Percentiles rank a stretch among this genome's conserved stretches.
These are phyloP conservation scores for Orbicella faveolata DNA, from an alignment of 64 coral and sea anemone species.

Conservation along the genomic window DNA sequence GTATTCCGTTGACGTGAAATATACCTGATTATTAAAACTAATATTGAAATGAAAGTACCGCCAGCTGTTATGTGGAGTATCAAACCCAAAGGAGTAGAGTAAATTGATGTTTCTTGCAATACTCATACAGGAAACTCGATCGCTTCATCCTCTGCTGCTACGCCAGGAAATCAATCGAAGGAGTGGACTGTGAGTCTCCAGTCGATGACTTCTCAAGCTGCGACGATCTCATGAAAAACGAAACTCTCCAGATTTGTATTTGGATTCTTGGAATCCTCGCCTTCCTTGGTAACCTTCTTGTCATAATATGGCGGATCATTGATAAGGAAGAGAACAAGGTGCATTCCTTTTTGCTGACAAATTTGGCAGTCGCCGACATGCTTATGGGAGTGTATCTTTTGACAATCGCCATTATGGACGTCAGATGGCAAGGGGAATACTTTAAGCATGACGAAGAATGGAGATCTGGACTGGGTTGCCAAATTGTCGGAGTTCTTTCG, in stretches of 20 bases:
- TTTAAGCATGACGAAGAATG: constrained; percentile 24
- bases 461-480: constrained; percentile 1
- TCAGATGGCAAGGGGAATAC: constrained; percentile 20
- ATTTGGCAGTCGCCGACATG: constrained; percentile 19
- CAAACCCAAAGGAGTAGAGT: too few species aligned
- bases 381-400: constrained; percentile 24
- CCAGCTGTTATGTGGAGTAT: too few species aligned
- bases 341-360: constrained; percentile 22
- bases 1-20: too few species aligned
- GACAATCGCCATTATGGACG: constrained; percentile 10
- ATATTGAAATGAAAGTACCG: too few species aligned
- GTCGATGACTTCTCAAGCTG: constrained; percentile 51
- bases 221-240: constrained; percentile 58
- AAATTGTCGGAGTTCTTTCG: constrained; percentile 9
- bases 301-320: constrained; percentile 28
- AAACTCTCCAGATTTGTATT: constrained; percentile 35
- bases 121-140: constrained; percentile 33
- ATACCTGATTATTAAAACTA: too few species aligned
- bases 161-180: constrained; percentile 25
- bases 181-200: constrained; percentile 19
- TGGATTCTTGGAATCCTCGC: constrained; percentile 49
- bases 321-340: constrained; percentile 14
- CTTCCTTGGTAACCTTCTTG: constrained; percentile 37
- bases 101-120: neutral
- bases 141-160: constrained; percentile 52